Percentiles rank a stretch among this genome's conserved stretches.
These are phyloP conservation scores for Drosophila hydei DNA, from an alignment of 1,140 invertebrate genomes.

Conservation along the genomic window DNA sequence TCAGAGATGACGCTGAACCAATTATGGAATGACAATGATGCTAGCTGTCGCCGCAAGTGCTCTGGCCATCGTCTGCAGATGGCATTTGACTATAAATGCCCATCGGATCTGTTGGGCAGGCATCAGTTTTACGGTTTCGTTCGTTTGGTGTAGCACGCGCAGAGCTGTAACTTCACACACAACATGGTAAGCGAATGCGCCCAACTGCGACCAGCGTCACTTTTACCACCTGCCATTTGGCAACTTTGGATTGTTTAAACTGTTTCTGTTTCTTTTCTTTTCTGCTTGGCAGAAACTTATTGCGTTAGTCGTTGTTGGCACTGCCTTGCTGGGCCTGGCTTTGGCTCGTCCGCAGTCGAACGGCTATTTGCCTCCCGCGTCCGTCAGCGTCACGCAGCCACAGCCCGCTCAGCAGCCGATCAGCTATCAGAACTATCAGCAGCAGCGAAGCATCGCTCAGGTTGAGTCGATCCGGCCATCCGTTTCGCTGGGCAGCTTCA, in stretches of 20 bases:
- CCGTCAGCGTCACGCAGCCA: constrained; percentile 35
- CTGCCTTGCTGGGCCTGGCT: constrained; percentile 41
- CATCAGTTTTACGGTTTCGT: constrained; percentile 71
- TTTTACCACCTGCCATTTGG: constrained; percentile 5
- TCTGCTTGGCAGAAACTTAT: constrained; percentile 49
- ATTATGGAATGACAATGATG: constrained; percentile 39
- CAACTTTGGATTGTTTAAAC: constrained; percentile 13
- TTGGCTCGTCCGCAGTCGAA: constrained; percentile 45
- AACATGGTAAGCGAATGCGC: constrained; percentile 66
- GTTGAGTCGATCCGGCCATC: constrained; percentile 66
- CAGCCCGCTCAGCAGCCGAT: constrained; percentile 9
- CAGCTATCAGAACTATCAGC: constrained; percentile 40
- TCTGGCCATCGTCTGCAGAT: constrained; percentile 35
- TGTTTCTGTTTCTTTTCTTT: neutral
- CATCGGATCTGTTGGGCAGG: constrained; percentile 23
- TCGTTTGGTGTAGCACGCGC: constrained; percentile 66
- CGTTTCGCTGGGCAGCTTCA: constrained; percentile 61
- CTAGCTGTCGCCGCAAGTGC: constrained; percentile 1
- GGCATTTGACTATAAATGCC: constrained; percentile 62
- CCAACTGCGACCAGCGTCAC: constrained; percentile 13
- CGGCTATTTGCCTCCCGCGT: constrained; percentile 52
- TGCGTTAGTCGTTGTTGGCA: constrained; percentile 34
- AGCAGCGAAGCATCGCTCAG: constrained; percentile 34
- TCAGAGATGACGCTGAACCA: constrained; percentile 31
- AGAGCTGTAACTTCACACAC: constrained; percentile 50